Conservation (phyloP, 1,140 invertebrate genomes). For the Rhynchophorus ferrugineus region DNA sequence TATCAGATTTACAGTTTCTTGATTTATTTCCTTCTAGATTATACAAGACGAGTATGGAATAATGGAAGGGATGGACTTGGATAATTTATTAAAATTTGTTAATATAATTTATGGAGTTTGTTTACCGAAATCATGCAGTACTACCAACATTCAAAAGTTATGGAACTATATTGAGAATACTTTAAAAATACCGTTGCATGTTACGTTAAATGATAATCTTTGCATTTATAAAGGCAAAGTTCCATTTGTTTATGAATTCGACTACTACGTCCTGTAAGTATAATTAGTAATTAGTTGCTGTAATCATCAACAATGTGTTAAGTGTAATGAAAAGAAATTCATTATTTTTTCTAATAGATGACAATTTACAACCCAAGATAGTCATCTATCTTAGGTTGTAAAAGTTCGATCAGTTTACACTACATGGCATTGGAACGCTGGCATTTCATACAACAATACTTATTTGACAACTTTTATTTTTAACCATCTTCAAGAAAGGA, state of each 20-base stretch:
- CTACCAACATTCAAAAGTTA: slow-evolving; percentile 20
- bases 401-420: no score
- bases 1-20: not conserved
- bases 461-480: no score
- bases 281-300: no score
- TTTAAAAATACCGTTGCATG: slow-evolving; percentile 18
- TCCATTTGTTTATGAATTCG: slow-evolving; percentile 12
- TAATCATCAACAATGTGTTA: no score
- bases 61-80: slow-evolving; percentile 7
- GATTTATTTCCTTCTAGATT: not conserved
- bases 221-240: slow-evolving; percentile 26
- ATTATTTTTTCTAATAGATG: no score
- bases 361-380: no score
- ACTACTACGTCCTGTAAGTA: slow-evolving; percentile 25
- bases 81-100: slow-evolving; percentile 13
- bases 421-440: no score
- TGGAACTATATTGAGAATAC: slow-evolving; percentile 22
- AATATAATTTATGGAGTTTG: slow-evolving; percentile 26
- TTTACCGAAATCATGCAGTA: slow-evolving; percentile 24
- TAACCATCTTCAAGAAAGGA: no score
- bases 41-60: slow-evolving; percentile 7
- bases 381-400: no score
- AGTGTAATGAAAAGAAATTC: no score
- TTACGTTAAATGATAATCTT: slow-evolving; percentile 19
- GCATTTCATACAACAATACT: no score